phyloP scores from a whole-genome alignment of 2,113 vertebrate species.

The Symphodus melops region DNA sequence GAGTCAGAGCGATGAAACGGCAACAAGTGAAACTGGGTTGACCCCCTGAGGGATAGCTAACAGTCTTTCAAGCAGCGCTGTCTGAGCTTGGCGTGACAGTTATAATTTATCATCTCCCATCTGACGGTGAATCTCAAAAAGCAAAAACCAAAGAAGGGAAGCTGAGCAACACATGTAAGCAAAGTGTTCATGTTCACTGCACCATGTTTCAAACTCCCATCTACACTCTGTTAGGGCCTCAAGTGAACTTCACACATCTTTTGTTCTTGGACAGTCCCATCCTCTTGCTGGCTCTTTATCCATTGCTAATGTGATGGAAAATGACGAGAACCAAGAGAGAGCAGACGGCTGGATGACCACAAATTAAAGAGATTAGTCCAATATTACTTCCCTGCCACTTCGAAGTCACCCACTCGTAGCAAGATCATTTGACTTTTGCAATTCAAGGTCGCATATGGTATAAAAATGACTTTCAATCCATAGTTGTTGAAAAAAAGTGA shows the following conservation, averaged over 20 bases:
- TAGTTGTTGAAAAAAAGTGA: constrained; percentile 13
- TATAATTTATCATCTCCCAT: constrained; percentile 45
- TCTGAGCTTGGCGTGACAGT: constrained; percentile 45
- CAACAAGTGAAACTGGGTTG: constrained; percentile 65
- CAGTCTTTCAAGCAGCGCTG: constrained; percentile 43
- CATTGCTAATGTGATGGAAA: constrained; percentile 79
- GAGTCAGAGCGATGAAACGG: constrained; percentile 40
- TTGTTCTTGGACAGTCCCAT: constrained; percentile 53
- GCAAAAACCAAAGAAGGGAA: constrained; percentile 26
- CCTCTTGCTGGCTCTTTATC: constrained; percentile 56
- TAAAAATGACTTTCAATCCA: constrained; percentile 26
- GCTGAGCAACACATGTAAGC: constrained; percentile 3
- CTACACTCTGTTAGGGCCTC: neutral
- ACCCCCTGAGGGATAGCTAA: constrained; percentile 63
- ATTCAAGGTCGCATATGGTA: constrained; percentile 37
- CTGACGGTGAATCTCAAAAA: constrained; percentile 31
- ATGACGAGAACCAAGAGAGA: constrained; percentile 71
- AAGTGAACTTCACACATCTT: constrained; percentile 53
- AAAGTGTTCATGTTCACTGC: constrained; percentile 13
- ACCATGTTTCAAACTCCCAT: constrained; percentile 2
- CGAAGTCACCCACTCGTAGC: constrained; percentile 60
- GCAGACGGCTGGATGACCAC: constrained; percentile 72
- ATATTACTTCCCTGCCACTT: constrained; percentile 75
- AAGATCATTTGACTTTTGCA: constrained; percentile 60
- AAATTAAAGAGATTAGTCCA: constrained; percentile 81